Conservation (phyloP, 1,140 invertebrate genomes). For the Panagrolaimus sp. region DNA sequence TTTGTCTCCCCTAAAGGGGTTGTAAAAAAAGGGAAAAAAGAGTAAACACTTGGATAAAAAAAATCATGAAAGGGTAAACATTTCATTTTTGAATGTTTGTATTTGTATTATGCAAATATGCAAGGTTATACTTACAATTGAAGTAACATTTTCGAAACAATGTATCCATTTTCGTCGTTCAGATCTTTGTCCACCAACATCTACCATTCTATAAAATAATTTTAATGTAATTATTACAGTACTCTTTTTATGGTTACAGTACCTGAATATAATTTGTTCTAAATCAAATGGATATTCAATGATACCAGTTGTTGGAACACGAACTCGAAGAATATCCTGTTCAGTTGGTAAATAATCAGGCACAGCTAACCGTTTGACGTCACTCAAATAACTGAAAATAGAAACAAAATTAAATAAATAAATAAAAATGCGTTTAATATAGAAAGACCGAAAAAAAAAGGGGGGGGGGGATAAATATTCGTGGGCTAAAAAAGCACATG, state of each 20-base stretch:
- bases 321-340: conserved; percentile 92
- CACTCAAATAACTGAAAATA: conserved; percentile 82
- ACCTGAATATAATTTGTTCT: conserved; percentile 95
- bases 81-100: no score
- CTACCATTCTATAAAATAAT: conserved; percentile 64
- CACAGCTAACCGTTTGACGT: conserved; percentile 85
- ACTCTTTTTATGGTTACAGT: neutral
- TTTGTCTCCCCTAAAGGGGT: no score
- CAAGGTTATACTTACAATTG: conserved; percentile 56
- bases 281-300: conserved; percentile 95
- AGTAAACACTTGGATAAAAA: no score
- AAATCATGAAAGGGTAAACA: no score
- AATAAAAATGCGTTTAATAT: no score
- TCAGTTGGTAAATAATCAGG: conserved; percentile 88
- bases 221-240: neutral
- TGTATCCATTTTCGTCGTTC: conserved; percentile 67
- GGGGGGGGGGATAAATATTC: no score
- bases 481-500: no score
- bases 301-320: conserved; percentile 88
- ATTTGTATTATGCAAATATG: no score
- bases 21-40: no score
- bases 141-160: conserved; percentile 68
- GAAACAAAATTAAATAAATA: neutral
- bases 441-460: no score
- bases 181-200: conserved; percentile 65